These are phyloP conservation scores for Scaptomyza tumidula DNA, from an alignment of 2,888 invertebrate species.

Conservation along the genomic window DNA sequence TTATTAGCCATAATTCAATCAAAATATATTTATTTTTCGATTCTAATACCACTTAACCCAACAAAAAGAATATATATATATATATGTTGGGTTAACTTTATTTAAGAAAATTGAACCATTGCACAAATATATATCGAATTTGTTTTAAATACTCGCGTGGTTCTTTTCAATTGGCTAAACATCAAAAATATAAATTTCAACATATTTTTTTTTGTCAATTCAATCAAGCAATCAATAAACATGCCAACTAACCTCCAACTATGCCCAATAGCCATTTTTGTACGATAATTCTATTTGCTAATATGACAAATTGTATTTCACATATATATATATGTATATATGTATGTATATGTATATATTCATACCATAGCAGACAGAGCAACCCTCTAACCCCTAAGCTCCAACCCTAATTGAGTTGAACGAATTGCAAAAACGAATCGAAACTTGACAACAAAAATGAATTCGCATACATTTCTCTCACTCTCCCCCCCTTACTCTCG, in stretches of 20 bases:
- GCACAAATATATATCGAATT: not conserved
- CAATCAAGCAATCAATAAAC: slow-evolving; percentile 78
- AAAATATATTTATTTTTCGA: slow-evolving; percentile 21
- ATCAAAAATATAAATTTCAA: slow-evolving; percentile 37
- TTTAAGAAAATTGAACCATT: no score
- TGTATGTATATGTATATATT: no score
- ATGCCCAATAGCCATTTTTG: slow-evolving; percentile 55
- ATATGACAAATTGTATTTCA: slow-evolving; percentile 75
- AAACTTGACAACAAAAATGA: slow-evolving; percentile 52
- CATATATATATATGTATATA: no score
- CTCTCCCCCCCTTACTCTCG: not conserved
- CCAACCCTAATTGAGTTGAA: slow-evolving; percentile 76
- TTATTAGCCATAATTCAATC: slow-evolving; percentile 15
- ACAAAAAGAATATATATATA: not conserved
- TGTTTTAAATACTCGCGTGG: not conserved
- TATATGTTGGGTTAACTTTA: not conserved
- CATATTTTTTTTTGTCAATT: slow-evolving; percentile 56
- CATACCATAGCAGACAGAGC: not conserved
- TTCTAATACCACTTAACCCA: slow-evolving; percentile 14
- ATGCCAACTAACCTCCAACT: slow-evolving; percentile 69
- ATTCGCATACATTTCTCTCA: slow-evolving; percentile 8
- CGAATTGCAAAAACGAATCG: slow-evolving; percentile 64
- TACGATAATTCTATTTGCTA: slow-evolving; percentile 75
- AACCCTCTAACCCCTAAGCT: not conserved
- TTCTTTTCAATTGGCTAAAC: slow-evolving; percentile 9